A percentile compares a stretch with the other conserved stretches of the same genome.
Conservation (phyloP, 2,113 vertebrate genomes). For the Peromyscus polionotus region DNA sequence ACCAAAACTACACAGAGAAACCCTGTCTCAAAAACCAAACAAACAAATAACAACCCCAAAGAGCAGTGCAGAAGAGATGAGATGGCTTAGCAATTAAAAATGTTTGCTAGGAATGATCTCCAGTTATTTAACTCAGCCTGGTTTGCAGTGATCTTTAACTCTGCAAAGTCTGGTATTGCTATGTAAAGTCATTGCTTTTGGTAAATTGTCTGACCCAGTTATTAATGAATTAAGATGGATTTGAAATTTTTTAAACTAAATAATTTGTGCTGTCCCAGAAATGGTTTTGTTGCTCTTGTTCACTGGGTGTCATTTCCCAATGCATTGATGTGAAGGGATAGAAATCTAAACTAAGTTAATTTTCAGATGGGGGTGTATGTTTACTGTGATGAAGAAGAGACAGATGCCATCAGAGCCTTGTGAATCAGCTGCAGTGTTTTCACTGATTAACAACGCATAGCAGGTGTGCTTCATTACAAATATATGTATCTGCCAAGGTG, state of each 20-base stretch:
- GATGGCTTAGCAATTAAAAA: neutral
- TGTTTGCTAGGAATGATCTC: slow-evolving; percentile 75
- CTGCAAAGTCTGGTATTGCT: slow-evolving; percentile 77
- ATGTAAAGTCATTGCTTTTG: slow-evolving; percentile 89
- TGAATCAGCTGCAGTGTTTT: slow-evolving; percentile 95
- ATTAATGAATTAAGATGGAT: slow-evolving; percentile 91
- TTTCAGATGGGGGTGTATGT: slow-evolving; percentile 94
- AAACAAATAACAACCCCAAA: no score
- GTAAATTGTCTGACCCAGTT: slow-evolving; percentile 84
- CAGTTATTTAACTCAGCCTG: slow-evolving; percentile 86
- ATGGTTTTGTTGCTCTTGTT: slow-evolving; percentile 92
- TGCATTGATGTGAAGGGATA: slow-evolving; percentile 93
- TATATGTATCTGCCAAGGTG: slow-evolving; percentile 96
- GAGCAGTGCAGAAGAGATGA: neutral
- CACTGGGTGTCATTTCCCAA: slow-evolving; percentile 91
- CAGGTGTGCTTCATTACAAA: slow-evolving; percentile 96
- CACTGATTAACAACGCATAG: slow-evolving; percentile 94
- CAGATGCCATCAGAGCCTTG: slow-evolving; percentile 93
- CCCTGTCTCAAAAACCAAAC: no score
- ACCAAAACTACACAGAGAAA: no score
- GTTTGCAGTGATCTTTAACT: slow-evolving; percentile 90
- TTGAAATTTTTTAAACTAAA: slow-evolving; percentile 83
- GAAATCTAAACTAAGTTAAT: slow-evolving; percentile 92
- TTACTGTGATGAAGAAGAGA: slow-evolving; percentile 94
- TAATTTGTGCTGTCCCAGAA: slow-evolving; percentile 90